Percentiles rank a stretch among this genome's conserved stretches.
phyloP scores from a whole-genome alignment of 2,113 vertebrate species.

The Lates calcarifer region DNA sequence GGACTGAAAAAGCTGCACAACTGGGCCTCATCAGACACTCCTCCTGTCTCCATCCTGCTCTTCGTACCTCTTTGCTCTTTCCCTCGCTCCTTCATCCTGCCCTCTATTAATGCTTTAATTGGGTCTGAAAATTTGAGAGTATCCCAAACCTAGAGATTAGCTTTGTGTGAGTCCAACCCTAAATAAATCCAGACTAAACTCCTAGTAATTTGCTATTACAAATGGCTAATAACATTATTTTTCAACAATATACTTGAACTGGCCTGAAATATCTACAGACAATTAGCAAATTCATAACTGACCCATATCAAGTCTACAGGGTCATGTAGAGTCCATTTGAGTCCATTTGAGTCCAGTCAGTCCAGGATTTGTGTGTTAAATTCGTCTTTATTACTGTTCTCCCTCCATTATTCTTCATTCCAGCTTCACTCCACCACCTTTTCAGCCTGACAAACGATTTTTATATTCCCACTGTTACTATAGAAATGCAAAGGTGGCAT shows the following conservation, averaged over 20 bases:
- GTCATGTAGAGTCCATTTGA: slow-evolving; percentile 1
- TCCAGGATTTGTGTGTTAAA: not conserved
- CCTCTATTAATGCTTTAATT: slow-evolving; percentile 70
- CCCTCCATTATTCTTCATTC: slow-evolving; percentile 43
- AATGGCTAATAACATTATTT: slow-evolving; percentile 58
- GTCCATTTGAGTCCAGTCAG: not conserved
- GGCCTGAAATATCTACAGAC: slow-evolving; percentile 21
- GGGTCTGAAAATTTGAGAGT: slow-evolving; percentile 56
- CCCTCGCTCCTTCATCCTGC: slow-evolving; percentile 36
- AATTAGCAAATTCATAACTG: slow-evolving; percentile 24
- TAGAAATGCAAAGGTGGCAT: slow-evolving; percentile 62
- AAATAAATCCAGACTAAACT: slow-evolving; percentile 62
- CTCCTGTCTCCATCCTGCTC: slow-evolving; percentile 41
- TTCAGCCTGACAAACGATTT: slow-evolving; percentile 17
- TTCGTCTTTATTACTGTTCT: slow-evolving; percentile 16
- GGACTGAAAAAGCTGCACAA: slow-evolving; percentile 48
- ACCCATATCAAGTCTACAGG: slow-evolving; percentile 19
- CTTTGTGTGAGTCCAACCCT: slow-evolving; percentile 42
- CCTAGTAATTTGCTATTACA: slow-evolving; percentile 50
- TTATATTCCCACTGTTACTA: slow-evolving; percentile 36
- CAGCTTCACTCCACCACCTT: slow-evolving; percentile 9
- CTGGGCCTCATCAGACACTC: slow-evolving; percentile 51
- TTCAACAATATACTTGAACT: slow-evolving; percentile 40
- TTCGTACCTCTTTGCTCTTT: slow-evolving; percentile 39
- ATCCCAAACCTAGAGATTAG: slow-evolving; percentile 60